Evolutionary conservation across 2,888 invertebrate genomes (phyloP).

Genomic region (Unio delphinus): DNA sequence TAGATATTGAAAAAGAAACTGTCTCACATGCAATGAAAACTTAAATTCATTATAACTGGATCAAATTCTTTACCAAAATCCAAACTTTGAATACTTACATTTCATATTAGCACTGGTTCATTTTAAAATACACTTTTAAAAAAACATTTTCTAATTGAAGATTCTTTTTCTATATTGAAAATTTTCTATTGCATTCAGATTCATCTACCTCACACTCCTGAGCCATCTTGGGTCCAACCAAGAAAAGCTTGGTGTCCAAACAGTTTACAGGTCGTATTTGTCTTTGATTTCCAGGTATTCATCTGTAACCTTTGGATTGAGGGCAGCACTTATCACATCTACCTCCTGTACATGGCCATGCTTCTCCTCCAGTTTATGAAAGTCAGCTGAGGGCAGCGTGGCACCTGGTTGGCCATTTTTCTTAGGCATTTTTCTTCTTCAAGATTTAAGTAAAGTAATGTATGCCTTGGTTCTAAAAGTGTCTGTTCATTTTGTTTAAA

Average conservation of each 20-base stretch:
- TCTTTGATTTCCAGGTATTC: conserved; percentile 82
- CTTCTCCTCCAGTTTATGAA: conserved; percentile 83
- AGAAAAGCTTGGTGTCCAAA: conserved; percentile 93
- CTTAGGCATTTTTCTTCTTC: conserved; percentile 61
- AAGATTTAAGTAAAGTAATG: conserved; percentile 42
- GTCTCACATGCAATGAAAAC: too few relatives aligned
- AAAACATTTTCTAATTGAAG: too few relatives aligned
- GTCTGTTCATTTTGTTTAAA: background rate
- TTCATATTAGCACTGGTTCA: too few relatives aligned
- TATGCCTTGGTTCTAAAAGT: too few relatives aligned
- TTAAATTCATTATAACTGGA: too few relatives aligned
- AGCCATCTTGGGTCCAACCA: conserved; percentile 92
- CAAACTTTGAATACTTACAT: too few relatives aligned
- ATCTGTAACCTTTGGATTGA: conserved; percentile 89
- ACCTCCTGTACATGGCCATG: conserved; percentile 81
- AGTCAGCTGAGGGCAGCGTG: conserved; percentile 86
- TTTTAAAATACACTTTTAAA: too few relatives aligned
- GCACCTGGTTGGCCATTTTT: conserved; percentile 94
- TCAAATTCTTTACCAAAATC: too few relatives aligned
- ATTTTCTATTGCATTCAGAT: background rate
- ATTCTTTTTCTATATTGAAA: too few relatives aligned
- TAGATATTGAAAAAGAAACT: too few relatives aligned
- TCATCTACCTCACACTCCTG: conserved; percentile 74
- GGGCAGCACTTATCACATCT: conserved; percentile 96
- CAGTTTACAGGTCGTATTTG: conserved; percentile 94